Evolutionary conservation across 2,113 vertebrate species (phyloP).

Genomic region (Pterocles orientalis): DNA sequence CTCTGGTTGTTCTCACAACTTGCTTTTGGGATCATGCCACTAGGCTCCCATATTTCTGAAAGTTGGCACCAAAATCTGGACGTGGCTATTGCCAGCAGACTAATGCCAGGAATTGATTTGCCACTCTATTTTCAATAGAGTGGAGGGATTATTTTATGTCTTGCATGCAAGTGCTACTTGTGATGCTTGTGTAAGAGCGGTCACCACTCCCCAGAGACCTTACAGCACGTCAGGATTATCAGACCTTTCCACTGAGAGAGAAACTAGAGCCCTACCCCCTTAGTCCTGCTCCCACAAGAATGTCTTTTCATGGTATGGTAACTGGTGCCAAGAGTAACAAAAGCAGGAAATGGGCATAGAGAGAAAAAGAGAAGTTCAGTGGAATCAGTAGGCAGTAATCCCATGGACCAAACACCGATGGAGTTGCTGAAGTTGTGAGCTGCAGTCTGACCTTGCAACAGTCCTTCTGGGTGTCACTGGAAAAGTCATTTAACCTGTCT

Average conservation of each 20-base stretch:
- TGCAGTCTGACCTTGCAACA: rapidly evolving
- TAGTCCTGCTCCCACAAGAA: neutral
- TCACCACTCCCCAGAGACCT: neutral
- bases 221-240: neutral
- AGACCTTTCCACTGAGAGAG: neutral
- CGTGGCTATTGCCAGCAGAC: neutral
- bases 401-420: rapidly evolving
- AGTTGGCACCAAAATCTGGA: neutral
- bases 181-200: neutral
- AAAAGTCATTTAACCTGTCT: neutral
- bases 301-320: neutral
- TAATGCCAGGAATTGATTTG: slow-evolving; percentile 12
- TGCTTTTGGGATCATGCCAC: slow-evolving; percentile 32
- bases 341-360: slow-evolving; percentile 2
- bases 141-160: neutral
- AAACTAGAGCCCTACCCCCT: neutral
- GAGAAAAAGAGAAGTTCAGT: neutral
- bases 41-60: neutral
- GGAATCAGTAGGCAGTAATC: neutral
- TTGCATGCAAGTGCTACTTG: neutral
- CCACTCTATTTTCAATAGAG: slow-evolving; percentile 15
- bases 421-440: neutral
- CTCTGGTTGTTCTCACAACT: slow-evolving; percentile 19
- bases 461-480: neutral
- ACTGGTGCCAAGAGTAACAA: slow-evolving; percentile 22